These are phyloP conservation scores for Canis aureus DNA, from an alignment of 2,113 vertebrate genomes.

Conservation along the genomic window DNA sequence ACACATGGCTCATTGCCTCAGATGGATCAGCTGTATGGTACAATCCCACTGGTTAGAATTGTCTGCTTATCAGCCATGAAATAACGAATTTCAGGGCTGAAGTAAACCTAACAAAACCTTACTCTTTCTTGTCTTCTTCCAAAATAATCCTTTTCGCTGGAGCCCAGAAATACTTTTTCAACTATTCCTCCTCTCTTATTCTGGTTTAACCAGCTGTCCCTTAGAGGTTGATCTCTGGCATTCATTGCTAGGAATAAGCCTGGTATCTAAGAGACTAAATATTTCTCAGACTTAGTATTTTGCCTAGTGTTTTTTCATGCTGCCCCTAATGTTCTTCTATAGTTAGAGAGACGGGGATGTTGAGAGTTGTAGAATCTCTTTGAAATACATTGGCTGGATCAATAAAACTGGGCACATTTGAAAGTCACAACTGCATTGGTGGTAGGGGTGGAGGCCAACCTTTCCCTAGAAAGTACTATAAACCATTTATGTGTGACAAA, in stretches of 20 bases:
- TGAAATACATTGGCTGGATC: background rate
- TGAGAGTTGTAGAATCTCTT: background rate
- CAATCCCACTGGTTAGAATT: background rate
- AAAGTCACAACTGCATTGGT: background rate
- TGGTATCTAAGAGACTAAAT: background rate
- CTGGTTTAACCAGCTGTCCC: background rate
- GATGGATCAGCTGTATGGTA: background rate
- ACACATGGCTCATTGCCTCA: background rate
- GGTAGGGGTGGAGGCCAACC: accelerated
- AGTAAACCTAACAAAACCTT: background rate
- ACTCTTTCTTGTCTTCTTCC: background rate
- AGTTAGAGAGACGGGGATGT: background rate
- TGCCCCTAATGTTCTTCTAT: background rate
- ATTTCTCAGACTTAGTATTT: background rate
- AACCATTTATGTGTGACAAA: background rate
- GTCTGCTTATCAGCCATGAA: background rate
- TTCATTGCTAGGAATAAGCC: background rate
- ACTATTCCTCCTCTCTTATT: background rate
- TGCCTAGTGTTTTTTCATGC: background rate
- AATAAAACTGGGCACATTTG: background rate
- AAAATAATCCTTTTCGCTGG: background rate
- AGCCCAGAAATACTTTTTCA: background rate
- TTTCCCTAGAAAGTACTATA: background rate
- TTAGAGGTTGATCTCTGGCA: background rate
- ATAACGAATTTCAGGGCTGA: background rate